phyloP scores from a whole-genome alignment of 2,888 invertebrate genomes.

The Masnerella sp. region DNA sequence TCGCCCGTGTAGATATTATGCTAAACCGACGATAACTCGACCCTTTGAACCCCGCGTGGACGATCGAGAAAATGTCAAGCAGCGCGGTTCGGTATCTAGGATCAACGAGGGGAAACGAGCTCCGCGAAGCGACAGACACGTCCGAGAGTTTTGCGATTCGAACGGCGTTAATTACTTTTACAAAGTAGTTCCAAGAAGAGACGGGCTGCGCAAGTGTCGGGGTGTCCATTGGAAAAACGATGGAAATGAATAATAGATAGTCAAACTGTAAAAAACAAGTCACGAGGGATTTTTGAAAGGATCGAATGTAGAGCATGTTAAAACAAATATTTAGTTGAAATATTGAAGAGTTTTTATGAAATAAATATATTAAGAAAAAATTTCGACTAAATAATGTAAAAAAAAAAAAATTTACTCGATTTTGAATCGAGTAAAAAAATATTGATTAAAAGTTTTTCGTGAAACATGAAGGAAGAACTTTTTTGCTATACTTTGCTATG shows the following conservation, averaged over 20 bases:
- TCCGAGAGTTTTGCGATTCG: constrained; percentile 30
- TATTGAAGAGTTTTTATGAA: too few species aligned
- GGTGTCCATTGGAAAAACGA: constrained; percentile 31
- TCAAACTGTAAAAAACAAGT: too few species aligned
- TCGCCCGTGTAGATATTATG: constrained; percentile 22
- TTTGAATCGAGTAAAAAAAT: too few species aligned
- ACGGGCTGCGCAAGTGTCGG: constrained; percentile 20
- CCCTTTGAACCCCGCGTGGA: constrained; percentile 25
- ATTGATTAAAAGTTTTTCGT: too few species aligned
- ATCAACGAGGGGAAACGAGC: constrained; percentile 38
- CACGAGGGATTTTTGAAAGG: too few species aligned
- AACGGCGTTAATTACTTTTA: constrained; percentile 47
- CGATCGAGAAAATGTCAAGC: constrained; percentile 37
- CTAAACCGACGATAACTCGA: constrained; percentile 25
- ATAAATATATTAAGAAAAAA: too few species aligned
- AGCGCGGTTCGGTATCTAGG: constrained; percentile 18
- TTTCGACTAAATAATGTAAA: too few species aligned
- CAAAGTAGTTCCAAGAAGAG: constrained; percentile 48
- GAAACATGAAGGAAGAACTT: too few species aligned
- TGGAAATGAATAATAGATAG: constrained; percentile 37
- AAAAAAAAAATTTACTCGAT: too few species aligned
- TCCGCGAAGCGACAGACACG: constrained; percentile 24
- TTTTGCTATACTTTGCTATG: too few species aligned
- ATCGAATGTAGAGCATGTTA: too few species aligned
- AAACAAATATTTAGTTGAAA: too few species aligned